Percentiles rank a stretch among this genome's conserved stretches.
These are phyloP conservation scores for Apus apus DNA, from an alignment of 2,113 vertebrate species.

Conservation along the genomic window DNA sequence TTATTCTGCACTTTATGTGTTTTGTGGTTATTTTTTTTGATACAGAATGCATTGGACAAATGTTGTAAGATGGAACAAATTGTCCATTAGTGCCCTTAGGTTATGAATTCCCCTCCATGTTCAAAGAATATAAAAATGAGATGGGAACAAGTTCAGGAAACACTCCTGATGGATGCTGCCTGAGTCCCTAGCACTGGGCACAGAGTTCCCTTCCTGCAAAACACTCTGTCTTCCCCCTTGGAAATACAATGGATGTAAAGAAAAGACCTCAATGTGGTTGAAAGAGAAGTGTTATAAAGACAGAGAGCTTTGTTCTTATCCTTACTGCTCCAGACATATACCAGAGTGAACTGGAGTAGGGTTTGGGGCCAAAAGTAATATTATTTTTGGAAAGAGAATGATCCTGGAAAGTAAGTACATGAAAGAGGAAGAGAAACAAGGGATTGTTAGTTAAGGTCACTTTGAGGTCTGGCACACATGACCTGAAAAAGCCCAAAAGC, in stretches of 20 bases:
- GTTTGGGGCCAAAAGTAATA: slow-evolving; percentile 43
- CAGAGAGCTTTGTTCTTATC: slow-evolving; percentile 9
- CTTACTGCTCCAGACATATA: background rate
- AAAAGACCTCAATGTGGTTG: background rate
- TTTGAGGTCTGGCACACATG: slow-evolving; percentile 51
- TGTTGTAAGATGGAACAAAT: background rate
- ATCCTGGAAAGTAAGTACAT: slow-evolving; percentile 47
- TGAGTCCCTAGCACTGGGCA: background rate
- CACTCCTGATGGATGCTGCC: background rate
- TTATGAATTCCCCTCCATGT: background rate
- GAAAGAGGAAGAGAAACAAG: slow-evolving; percentile 50
- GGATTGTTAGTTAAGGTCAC: slow-evolving; percentile 48
- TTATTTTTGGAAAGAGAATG: slow-evolving; percentile 53
- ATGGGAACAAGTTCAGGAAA: background rate
- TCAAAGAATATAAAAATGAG: background rate
- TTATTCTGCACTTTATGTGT: background rate
- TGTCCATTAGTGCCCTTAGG: too few species aligned
- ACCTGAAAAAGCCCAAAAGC: slow-evolving; percentile 38
- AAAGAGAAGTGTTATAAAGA: background rate
- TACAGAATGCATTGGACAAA: background rate
- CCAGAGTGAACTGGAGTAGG: background rate
- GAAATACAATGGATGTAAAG: background rate
- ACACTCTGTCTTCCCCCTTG: background rate
- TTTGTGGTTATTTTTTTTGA: background rate
- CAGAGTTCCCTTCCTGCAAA: background rate